Evolutionary conservation across 2,113 vertebrate species (phyloP).

Genomic region (Monopterus albus): DNA sequence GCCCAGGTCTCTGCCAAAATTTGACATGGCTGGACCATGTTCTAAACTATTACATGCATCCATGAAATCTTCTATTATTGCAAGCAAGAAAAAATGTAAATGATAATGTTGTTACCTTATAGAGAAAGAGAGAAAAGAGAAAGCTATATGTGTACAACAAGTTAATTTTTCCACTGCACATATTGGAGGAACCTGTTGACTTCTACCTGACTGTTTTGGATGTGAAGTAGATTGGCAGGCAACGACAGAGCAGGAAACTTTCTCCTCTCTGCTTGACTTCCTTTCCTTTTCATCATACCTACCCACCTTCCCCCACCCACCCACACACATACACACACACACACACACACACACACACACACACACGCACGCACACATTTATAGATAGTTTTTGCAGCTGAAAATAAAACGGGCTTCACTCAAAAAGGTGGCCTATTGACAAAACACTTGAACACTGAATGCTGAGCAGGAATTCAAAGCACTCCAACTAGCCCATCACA

Average conservation of each 20-base stretch:
- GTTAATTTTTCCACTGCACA: constrained; percentile 27
- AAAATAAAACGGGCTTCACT: constrained; percentile 63
- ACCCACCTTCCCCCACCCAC: background rate
- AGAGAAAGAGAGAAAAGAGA: constrained; percentile 17
- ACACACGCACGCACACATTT: no score
- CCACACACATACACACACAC: no score
- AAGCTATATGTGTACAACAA: constrained; percentile 40
- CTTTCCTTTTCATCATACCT: constrained; percentile 45
- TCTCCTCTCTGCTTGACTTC: constrained; percentile 59
- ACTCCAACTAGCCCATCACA: constrained; percentile 58
- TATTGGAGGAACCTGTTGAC: constrained; percentile 16
- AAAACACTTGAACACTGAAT: constrained; percentile 62
- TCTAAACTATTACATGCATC: constrained; percentile 25
- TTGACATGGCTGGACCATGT: constrained; percentile 6
- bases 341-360: no score
- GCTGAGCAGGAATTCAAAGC: constrained; percentile 64
- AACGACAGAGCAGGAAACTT: constrained; percentile 36
- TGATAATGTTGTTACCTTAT: background rate
- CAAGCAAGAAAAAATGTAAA: constrained; percentile 26
- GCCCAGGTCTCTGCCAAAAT: constrained; percentile 16
- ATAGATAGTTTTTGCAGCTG: constrained; percentile 69
- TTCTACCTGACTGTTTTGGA: no score
- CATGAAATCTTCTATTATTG: constrained; percentile 24
- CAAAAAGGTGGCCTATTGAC: constrained; percentile 59
- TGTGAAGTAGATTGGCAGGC: constrained; percentile 43